Conservation (phyloP, 2,113 vertebrate genomes). For the Cepphus grylle region DNA sequence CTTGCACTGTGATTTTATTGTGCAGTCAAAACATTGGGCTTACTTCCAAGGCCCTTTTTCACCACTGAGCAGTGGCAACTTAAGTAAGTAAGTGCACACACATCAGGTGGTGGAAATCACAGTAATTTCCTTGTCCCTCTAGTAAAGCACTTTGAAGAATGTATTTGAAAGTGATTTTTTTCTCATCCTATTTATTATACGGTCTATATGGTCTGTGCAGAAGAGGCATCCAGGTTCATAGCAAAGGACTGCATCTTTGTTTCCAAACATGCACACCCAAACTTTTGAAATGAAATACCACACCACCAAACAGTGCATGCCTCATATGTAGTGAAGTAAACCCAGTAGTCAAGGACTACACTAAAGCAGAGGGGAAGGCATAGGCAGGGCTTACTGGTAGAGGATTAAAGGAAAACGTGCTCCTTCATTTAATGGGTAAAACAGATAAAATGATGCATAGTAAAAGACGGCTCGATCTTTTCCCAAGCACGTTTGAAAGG, state of each 20-base stretch:
- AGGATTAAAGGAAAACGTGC: not conserved
- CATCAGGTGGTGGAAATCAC: not conserved
- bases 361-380: not conserved
- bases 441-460: fast-evolving
- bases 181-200: not conserved
- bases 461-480: not conserved
- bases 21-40: not conserved
- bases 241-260: not conserved
- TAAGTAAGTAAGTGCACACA: too few relatives aligned
- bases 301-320: fast-evolving
- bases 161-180: not conserved
- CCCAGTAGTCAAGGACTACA: not conserved
- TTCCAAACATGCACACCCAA: not conserved
- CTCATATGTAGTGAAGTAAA: fast-evolving
- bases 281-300: not conserved
- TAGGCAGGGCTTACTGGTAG: fast-evolving
- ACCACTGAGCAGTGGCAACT: not conserved
- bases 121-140: not conserved
- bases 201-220: not conserved
- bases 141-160: not conserved
- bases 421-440: not conserved
- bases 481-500: fast-evolving
- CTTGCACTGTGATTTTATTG: not conserved
- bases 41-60: not conserved
- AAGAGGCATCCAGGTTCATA: not conserved